Evolutionary conservation across 2,113 vertebrate genomes (phyloP), one percentile per base, ranked within the genome.

Genomic region (Entomyzon cyanotis): DNA sequence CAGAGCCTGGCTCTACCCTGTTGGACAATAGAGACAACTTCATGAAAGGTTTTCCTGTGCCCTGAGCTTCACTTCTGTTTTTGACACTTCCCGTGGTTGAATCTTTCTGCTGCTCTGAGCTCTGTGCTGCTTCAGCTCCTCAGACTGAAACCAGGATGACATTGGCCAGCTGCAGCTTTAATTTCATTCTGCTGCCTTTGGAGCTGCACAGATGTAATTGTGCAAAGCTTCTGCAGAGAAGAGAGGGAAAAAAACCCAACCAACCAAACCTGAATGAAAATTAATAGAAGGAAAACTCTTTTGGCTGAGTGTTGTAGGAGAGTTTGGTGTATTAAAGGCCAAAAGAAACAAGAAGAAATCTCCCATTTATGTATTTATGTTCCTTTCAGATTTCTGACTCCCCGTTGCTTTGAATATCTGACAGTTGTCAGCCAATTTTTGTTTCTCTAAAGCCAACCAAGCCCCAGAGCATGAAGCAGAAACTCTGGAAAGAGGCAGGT

Each of bases 1-100:
- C 55, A 35, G 35, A 62, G 46, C 55, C 18, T 44, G 44, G 47
- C 58, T 76, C 35, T 82, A 18, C 49, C 37, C 31, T 2, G 27
- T 1, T 46, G 87, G 69, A 93, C 46, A 25, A n/a, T 4, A 28
- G 67, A 74, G 55, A 59, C 49, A 74, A 44, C 16, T 77, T 73
- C 35, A 41, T 12, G 28, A 8, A 24, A 84, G 65, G 28, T 94
- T 89, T 90, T 81, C 46, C 35, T 78, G 4, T 37, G 27, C 53
- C 62, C 30, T 23, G 73, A 75, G 81, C 69, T 91, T 94, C 62
- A 30, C 78, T 94, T 93, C 78, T 97, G 70, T 8, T 95, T 95
- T 90, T 87, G 82, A 31, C 35, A 3, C 78, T 93, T 93, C 65
- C 84, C 68, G 35, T 11, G 5, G 47, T 47, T 55, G 84, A 67